Evolutionary conservation across 2,113 vertebrate genomes (phyloP), one percentile per base, ranked within the genome.

Genomic region (Eudyptes chrysolophus): DNA sequence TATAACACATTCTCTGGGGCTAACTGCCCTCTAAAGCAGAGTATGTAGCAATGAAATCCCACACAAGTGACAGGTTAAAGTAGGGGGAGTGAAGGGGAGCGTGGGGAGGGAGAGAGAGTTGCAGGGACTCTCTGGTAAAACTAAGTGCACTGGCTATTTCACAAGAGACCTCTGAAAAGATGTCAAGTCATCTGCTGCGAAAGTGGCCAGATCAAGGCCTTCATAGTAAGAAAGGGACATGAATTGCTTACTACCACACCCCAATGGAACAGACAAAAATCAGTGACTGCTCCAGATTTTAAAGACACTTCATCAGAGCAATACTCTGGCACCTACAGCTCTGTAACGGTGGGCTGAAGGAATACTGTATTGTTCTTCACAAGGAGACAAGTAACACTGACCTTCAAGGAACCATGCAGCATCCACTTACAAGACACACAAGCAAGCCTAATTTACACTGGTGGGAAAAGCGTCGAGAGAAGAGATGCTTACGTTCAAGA

Each of bases 331-430:
- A 36, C 54, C 54, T 6, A 1, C 22, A 12, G 54, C 1, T 10
- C 22, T 16, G 18, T 4, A 26, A 9, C 0, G 5, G 13, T 5
- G 42, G 36, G 49, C 44, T 57, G 49, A 15, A 34, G 60, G 51
- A 78, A 40, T 2, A 10, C 10, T 2, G 5, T 0, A 0, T 27
- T 1, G 0, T 0, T 19, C 32, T n/a, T 51, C 36, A 5, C 55
- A 6, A 6, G 44, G n/a, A 87, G 16, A n/a, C 2, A 4, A 22
- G 51, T 1, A 16, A 21, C 48, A 1, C 0, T 2, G 82, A 48
- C 44, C 48, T 19, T 6, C 38, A 5, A 18, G 40, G 72, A 89
- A 13, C 16, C 32, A 17, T 1, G 3, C 34, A 34, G 70, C 52
- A 42, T 1, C 13, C 38, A 13, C 69, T 40, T 3, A 20, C 52